phyloP scores from a whole-genome alignment of 2,888 invertebrate species.

The Synergus gifuensis region DNA sequence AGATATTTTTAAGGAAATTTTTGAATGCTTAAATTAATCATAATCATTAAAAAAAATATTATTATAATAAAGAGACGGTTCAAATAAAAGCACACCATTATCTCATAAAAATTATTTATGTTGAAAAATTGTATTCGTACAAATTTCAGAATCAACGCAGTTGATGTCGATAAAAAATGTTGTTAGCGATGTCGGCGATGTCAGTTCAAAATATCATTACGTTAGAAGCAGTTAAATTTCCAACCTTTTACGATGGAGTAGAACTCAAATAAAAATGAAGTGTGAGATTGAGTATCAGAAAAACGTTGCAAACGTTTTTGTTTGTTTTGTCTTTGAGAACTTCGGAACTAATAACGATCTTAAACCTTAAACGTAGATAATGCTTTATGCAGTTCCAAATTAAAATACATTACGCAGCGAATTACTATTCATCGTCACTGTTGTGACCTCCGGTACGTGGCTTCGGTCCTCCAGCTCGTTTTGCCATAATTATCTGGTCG shows the following conservation, averaged over 20 bases:
- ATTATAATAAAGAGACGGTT: neutral
- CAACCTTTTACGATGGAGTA: neutral
- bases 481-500: conserved; percentile 99
- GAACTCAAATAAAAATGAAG: neutral
- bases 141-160: neutral
- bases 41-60: no score
- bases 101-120: conserved; percentile 4
- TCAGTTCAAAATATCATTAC: neutral
- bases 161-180: neutral
- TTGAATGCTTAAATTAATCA: no score
- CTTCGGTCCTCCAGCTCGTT: conserved; percentile 97
- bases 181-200: neutral
- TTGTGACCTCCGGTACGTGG: conserved; percentile 82
- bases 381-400: neutral
- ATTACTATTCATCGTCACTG: conserved; percentile 85
- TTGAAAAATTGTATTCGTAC: neutral
- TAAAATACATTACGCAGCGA: neutral
- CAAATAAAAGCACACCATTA: neutral
- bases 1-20: no score
- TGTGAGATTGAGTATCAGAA: neutral
- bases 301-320: conserved; percentile 7
- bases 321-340: neutral
- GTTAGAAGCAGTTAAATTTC: neutral
- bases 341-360: neutral
- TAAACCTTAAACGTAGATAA: neutral